These are phyloP conservation scores for Cyanoramphus novaezelandiae DNA, from an alignment of 2,113 vertebrate genomes.

Conservation along the genomic window DNA sequence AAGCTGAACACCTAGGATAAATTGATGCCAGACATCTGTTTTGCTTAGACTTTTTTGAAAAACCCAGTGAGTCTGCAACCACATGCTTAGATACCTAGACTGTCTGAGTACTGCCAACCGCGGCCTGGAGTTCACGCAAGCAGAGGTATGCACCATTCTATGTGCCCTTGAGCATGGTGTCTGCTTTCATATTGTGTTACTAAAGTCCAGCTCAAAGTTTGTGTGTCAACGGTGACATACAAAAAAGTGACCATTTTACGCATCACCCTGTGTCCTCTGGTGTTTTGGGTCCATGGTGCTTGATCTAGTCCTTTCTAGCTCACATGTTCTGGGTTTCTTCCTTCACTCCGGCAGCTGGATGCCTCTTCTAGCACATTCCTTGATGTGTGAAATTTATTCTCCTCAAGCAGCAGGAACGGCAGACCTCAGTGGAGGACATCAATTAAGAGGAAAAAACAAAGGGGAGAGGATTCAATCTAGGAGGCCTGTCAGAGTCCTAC, in stretches of 20 bases:
- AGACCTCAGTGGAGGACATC: neutral
- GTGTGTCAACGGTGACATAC: fast-evolving
- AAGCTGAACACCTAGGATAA: neutral
- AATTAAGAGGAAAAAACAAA: neutral
- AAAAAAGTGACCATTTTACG: neutral
- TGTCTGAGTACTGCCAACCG: fast-evolving
- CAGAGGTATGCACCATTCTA: neutral
- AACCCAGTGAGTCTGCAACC: neutral
- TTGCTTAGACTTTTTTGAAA: neutral
- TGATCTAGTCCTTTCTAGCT: neutral
- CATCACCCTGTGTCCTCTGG: neutral
- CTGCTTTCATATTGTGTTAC: neutral
- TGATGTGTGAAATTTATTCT: neutral
- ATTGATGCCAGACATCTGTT: neutral
- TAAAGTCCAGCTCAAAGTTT: neutral
- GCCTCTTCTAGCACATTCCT: neutral
- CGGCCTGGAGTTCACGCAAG: neutral
- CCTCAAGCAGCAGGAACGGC: neutral
- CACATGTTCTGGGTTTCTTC: neutral
- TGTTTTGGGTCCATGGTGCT: neutral
- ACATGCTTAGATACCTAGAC: neutral
- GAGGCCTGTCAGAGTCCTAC: neutral
- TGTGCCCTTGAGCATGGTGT: neutral
- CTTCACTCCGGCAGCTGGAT: neutral
- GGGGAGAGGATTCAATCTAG: neutral